phyloP scores from a whole-genome alignment of 2,113 vertebrate genomes.

The Charina bottae region DNA sequence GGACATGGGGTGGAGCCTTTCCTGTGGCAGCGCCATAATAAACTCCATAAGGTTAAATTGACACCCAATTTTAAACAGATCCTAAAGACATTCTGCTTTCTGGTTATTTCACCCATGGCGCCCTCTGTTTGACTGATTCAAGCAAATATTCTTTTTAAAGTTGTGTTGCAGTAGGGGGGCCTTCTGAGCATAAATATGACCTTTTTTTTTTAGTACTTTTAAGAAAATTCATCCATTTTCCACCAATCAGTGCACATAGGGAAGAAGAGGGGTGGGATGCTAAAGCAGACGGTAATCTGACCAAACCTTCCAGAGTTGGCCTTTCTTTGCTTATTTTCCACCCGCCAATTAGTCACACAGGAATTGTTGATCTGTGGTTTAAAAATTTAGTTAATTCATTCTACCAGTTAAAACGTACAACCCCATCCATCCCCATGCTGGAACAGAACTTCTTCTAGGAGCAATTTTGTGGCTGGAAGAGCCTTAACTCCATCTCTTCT shows the following conservation, averaged over 20 bases:
- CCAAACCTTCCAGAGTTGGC: not conserved
- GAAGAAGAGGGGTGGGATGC: not conserved
- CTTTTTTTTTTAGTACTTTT: not conserved
- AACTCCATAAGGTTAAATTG: not conserved
- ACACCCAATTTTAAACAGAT: not conserved
- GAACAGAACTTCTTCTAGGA: not conserved
- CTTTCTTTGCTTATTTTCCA: not conserved
- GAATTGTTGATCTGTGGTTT: slow-evolving; percentile 10
- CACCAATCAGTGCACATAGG: too few species aligned
- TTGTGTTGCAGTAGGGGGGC: too few species aligned
- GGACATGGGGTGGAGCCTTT: not conserved
- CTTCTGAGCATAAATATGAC: not conserved
- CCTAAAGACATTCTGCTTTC: not conserved
- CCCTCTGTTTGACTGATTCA: not conserved
- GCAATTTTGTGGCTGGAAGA: not conserved
- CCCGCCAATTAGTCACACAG: not conserved
- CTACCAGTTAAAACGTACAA: not conserved
- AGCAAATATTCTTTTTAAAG: not conserved
- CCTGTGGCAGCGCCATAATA: not conserved
- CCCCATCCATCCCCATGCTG: not conserved
- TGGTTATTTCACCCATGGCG: not conserved
- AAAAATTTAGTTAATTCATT: slow-evolving; percentile 17
- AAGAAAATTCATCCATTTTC: not conserved
- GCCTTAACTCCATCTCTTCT: not conserved
- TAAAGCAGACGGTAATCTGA: not conserved